These are phyloP conservation scores for Zootoca vivipara DNA, from an alignment of 2,113 vertebrate genomes.

Conservation along the genomic window DNA sequence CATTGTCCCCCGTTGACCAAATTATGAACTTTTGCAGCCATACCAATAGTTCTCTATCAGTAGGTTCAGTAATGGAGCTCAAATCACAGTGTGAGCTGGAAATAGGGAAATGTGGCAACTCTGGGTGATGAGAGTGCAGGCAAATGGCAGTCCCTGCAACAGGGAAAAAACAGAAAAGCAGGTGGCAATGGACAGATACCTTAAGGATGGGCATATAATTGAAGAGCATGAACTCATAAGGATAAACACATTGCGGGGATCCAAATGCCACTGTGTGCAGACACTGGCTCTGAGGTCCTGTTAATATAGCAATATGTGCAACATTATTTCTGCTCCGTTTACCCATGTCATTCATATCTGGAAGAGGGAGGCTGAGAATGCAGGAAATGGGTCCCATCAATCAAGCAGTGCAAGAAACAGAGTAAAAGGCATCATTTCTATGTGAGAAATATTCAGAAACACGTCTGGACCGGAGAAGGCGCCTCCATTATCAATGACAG, in stretches of 20 bases:
- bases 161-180: slow-evolving; percentile 21
- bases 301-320: background rate
- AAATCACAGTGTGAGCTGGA: slow-evolving; percentile 49
- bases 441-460: slow-evolving; percentile 20
- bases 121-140: slow-evolving; percentile 33
- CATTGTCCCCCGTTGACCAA: slow-evolving; percentile 56
- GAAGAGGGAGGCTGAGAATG: background rate
- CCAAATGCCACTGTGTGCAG: background rate
- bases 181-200: slow-evolving; percentile 32
- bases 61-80: slow-evolving; percentile 36
- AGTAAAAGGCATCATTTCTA: background rate
- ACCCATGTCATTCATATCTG: background rate
- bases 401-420: background rate
- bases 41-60: slow-evolving; percentile 53
- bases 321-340: background rate
- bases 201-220: slow-evolving; percentile 18
- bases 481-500: background rate
- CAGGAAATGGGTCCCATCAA: background rate
- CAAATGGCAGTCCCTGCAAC: background rate
- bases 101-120: slow-evolving; percentile 38
- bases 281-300: background rate
- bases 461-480: fast-evolving
- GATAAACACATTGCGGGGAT: slow-evolving; percentile 2
- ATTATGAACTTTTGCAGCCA: slow-evolving; percentile 53
- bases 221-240: background rate